Evolutionary conservation across 1,140 invertebrate genomes (phyloP).

Genomic region (Drosophila teissieri): DNA sequence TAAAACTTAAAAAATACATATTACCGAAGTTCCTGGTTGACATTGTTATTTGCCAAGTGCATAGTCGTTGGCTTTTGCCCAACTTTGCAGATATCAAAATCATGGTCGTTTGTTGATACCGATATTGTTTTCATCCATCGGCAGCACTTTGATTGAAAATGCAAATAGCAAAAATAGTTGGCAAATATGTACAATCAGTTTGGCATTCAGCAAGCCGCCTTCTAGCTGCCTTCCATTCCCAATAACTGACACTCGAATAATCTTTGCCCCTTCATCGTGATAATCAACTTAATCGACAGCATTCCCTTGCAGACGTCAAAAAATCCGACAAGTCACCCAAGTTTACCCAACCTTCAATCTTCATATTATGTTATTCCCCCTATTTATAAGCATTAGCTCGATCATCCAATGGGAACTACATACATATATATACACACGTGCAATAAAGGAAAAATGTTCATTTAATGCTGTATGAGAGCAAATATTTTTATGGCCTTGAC

Average conservation of each 20-base stretch:
- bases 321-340: conserved; percentile 65
- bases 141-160: conserved; percentile 43
- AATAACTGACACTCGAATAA: conserved; percentile 37
- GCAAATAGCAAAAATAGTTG: conserved; percentile 42
- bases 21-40: fast-evolving
- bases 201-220: neutral
- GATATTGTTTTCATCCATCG: conserved; percentile 29
- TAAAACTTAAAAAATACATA: neutral
- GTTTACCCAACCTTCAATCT: conserved; percentile 32
- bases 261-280: conserved; percentile 56
- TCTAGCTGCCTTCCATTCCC: neutral
- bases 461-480: conserved; percentile 68
- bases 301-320: conserved; percentile 46
- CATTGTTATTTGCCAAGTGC: neutral
- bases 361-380: conserved; percentile 17
- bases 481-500: conserved; percentile 75
- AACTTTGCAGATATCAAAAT: conserved; percentile 13
- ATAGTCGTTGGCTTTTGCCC: conserved; percentile 13
- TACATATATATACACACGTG: conserved; percentile 27
- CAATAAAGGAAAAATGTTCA: conserved; percentile 52
- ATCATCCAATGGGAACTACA: conserved; percentile 27
- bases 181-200: conserved; percentile 37
- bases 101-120: conserved; percentile 21
- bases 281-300: conserved; percentile 68
- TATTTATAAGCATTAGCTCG: conserved; percentile 33